These are phyloP conservation scores for Morpho deidamia DNA, from an alignment of 2,888 invertebrate species.

Conservation along the genomic window DNA sequence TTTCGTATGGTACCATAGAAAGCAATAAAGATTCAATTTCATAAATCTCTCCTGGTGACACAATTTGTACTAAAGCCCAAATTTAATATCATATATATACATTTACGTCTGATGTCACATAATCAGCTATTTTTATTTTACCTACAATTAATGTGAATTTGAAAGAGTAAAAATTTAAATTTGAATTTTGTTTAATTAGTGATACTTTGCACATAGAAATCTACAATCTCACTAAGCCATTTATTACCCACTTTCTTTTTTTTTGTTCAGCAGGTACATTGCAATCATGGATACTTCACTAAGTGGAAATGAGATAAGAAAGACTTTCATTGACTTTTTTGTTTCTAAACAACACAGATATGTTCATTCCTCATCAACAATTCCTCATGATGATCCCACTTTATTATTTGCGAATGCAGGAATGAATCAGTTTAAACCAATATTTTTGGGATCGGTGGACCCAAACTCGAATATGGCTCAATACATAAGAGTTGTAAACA, in stretches of 20 bases:
- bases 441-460: constrained; percentile 97
- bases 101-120: no score
- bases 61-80: no score
- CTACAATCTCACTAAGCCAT: no score
- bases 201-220: no score
- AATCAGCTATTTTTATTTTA: no score
- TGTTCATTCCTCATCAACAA: constrained; percentile 98
- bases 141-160: no score
- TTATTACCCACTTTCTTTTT: not conserved
- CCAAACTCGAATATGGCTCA: constrained; percentile 97
- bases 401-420: constrained; percentile 98
- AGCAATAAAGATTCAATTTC: no score
- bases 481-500: constrained; percentile 92
- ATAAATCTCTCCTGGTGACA: no score
- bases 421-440: constrained; percentile 99
- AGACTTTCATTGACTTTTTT: constrained; percentile 93
- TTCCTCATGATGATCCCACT: constrained; percentile 98
- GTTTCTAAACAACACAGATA: constrained; percentile 92
- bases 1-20: no score
- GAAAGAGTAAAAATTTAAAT: no score
- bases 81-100: no score
- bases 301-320: constrained; percentile 89
- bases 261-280: constrained; percentile 23
- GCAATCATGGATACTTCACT: constrained; percentile 74
- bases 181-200: no score